phyloP scores from a whole-genome alignment of 2,113 vertebrate species.

The Phalacrocorax pelagicus region DNA sequence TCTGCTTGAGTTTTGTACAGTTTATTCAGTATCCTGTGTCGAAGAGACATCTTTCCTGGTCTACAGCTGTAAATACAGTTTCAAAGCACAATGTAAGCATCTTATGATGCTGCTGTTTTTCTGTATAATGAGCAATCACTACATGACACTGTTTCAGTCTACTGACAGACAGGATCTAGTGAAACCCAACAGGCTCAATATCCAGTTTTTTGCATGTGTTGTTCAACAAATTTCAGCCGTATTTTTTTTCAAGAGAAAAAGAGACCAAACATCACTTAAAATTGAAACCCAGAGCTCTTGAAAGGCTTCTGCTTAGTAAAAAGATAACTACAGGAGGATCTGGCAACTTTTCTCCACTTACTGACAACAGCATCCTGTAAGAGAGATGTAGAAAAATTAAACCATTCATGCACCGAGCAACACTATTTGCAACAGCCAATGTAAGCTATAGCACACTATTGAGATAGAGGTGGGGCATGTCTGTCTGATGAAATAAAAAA shows the following conservation, averaged over 20 bases:
- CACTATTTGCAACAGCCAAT: conserved; percentile 38
- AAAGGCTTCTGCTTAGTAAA: not conserved
- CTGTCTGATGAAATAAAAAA: not conserved
- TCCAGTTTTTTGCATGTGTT: not conserved
- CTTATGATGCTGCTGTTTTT: not conserved
- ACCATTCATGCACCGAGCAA: conserved; percentile 3
- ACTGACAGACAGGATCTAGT: not conserved
- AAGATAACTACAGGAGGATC: not conserved
- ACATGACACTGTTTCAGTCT: not conserved
- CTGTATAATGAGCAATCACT: not conserved
- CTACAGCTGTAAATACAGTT: not conserved
- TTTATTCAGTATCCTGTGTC: not conserved
- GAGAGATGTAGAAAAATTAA: conserved; percentile 20
- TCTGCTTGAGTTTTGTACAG: not conserved
- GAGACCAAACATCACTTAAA: not conserved
- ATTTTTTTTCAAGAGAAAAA: not conserved
- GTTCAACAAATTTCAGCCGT: not conserved
- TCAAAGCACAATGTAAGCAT: not conserved
- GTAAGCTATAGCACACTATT: conserved; percentile 29
- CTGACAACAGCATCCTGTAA: conserved; percentile 30
- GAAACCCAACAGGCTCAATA: not conserved
- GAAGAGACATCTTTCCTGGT: not conserved
- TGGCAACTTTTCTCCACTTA: conserved; percentile 13
- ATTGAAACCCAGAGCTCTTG: not conserved
- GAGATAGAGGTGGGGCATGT: not conserved